A percentile compares a stretch with the other conserved stretches of the same genome.
Conservation (phyloP, 2,888 invertebrate genomes). For the Halictus ligatus region DNA sequence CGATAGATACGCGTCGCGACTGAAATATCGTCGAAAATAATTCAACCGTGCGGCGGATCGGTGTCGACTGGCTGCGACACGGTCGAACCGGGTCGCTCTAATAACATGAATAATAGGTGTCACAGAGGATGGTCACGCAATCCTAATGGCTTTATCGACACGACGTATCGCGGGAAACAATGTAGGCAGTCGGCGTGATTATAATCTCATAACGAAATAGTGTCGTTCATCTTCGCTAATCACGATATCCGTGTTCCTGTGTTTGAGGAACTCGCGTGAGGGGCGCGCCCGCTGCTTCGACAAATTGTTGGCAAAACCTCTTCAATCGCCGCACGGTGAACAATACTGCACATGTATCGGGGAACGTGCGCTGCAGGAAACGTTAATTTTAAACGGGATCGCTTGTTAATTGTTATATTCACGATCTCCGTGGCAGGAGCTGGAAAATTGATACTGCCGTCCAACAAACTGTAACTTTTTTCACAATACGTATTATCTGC, state of each 20-base stretch:
- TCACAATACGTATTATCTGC: too few relatives aligned
- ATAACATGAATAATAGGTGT: slow-evolving; percentile 52
- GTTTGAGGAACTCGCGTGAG: slow-evolving; percentile 17
- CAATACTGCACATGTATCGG: neutral
- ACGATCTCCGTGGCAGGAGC: neutral
- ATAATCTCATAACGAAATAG: slow-evolving; percentile 36
- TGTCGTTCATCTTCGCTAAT: slow-evolving; percentile 22
- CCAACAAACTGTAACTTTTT: too few relatives aligned
- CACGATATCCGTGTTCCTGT: slow-evolving; percentile 6
- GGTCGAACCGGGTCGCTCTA: slow-evolving; percentile 35
- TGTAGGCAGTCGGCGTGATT: slow-evolving; percentile 39
- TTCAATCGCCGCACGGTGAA: neutral
- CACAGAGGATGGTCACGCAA: slow-evolving; percentile 50
- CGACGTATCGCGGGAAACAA: slow-evolving; percentile 38
- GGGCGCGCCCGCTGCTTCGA: neutral
- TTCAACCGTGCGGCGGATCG: slow-evolving; percentile 7
- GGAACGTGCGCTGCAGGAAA: neutral
- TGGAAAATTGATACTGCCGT: neutral
- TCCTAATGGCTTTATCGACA: slow-evolving; percentile 45
- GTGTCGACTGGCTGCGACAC: neutral
- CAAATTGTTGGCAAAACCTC: slow-evolving; percentile 29
- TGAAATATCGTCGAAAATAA: slow-evolving; percentile 19
- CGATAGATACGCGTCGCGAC: neutral
- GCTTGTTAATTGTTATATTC: neutral
- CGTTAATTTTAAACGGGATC: neutral